Evolutionary conservation across 2,888 invertebrate genomes (phyloP).

Genomic region (Chalcosyrphus nemorum): DNA sequence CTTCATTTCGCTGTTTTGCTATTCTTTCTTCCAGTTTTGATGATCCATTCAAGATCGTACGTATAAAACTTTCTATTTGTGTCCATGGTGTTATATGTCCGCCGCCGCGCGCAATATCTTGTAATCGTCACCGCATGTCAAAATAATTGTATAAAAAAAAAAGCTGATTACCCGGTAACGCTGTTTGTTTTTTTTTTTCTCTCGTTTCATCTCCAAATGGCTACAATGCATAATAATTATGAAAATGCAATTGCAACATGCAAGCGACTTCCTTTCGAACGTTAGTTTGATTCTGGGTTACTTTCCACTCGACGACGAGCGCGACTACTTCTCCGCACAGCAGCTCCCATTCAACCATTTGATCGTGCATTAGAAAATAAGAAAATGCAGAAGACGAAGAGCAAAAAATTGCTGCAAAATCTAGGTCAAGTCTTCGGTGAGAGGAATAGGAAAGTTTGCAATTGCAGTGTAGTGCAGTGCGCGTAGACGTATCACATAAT

Average conservation of each 20-base stretch:
- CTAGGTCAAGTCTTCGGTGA: conserved; percentile 8
- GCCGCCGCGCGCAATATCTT: neutral
- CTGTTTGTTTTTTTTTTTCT: neutral
- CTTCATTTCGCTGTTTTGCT: conserved; percentile 4
- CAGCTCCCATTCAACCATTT: neutral
- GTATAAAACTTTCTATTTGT: conserved; percentile 29
- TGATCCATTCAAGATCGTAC: neutral
- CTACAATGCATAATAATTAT: conserved; percentile 53
- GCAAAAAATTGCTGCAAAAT: neutral
- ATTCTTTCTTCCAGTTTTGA: neutral
- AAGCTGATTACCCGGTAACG: conserved; percentile 21
- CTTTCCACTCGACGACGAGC: conserved; percentile 42
- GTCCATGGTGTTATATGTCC: conserved; percentile 13
- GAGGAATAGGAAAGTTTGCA: conserved; percentile 19
- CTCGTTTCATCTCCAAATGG: neutral
- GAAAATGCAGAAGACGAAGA: conserved; percentile 1
- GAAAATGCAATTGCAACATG: conserved; percentile 41
- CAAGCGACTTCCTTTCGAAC: conserved; percentile 17
- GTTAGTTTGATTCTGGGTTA: conserved; percentile 15
- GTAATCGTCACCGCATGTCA: neutral
- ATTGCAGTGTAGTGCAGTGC: neutral
- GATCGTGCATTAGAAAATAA: conserved; percentile 1
- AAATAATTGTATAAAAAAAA: conserved; percentile 3
- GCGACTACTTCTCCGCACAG: conserved; percentile 3
- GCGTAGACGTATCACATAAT: conserved; percentile 4